These are phyloP conservation scores for Dasyprocta punctata DNA, from an alignment of 2,113 vertebrate genomes.

Conservation along the genomic window DNA sequence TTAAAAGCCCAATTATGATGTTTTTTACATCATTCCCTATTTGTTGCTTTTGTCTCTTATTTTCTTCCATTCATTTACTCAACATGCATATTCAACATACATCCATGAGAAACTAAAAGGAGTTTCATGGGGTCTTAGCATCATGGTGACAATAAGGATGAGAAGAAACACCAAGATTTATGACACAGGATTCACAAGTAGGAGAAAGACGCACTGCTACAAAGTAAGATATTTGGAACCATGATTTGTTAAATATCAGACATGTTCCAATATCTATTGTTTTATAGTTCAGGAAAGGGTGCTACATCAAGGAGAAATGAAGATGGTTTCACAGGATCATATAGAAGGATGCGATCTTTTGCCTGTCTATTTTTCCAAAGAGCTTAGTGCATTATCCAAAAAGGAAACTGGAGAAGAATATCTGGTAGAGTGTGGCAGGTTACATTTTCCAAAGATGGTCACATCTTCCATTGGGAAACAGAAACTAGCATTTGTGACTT, in stretches of 20 bases:
- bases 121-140: neutral
- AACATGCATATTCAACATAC: neutral
- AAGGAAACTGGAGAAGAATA: neutral
- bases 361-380: neutral
- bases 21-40: neutral
- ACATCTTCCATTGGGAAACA: neutral
- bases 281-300: neutral
- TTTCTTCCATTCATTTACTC: neutral
- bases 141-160: neutral
- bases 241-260: neutral
- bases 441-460: neutral
- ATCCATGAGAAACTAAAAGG: neutral
- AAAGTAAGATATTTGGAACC: neutral
- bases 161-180: neutral
- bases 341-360: neutral
- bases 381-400: neutral
- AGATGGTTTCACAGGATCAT: neutral
- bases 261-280: neutral
- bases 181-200: neutral
- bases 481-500: neutral
- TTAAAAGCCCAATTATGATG: slow-evolving; percentile 15
- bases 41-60: slow-evolving; percentile 6
- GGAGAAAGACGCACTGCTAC: neutral
- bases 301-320: neutral
- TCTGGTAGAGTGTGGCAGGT: neutral